Evolutionary conservation across 2,113 vertebrate genomes (phyloP).

Genomic region (Clinocottus analis): DNA sequence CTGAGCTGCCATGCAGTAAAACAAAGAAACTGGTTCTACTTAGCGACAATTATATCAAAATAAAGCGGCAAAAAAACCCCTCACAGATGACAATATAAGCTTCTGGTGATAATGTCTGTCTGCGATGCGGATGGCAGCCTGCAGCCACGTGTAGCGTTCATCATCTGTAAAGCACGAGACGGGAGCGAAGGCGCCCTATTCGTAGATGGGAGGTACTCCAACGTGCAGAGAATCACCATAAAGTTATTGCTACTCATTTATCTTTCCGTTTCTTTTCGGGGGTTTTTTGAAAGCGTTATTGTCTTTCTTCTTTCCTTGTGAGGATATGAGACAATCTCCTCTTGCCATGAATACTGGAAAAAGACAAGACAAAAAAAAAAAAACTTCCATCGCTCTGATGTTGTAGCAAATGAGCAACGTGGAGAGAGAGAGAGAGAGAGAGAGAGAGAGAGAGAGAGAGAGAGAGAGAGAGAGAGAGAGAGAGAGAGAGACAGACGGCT

Average conservation of each 20-base stretch:
- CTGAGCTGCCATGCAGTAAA: background rate
- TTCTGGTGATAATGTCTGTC: conserved; percentile 61
- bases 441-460: background rate
- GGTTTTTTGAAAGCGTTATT: conserved; percentile 34
- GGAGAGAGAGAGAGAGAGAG: background rate
- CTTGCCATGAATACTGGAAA: conserved; percentile 16
- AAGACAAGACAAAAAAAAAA: background rate
- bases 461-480: background rate
- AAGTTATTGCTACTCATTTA: conserved; percentile 64
- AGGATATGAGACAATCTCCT: conserved; percentile 46
- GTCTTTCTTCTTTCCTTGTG: conserved; percentile 40
- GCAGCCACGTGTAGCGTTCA: conserved; percentile 51
- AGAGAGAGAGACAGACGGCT: background rate
- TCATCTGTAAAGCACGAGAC: conserved; percentile 51
- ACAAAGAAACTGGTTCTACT: conserved; percentile 31
- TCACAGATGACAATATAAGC: conserved; percentile 38
- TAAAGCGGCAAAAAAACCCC: conserved; percentile 24
- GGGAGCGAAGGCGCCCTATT: conserved; percentile 27
- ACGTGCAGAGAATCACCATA: conserved; percentile 38
- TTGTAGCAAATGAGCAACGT: conserved; percentile 38
- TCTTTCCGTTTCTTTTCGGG: conserved; percentile 29
- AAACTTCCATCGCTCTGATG: conserved; percentile 33
- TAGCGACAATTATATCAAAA: conserved; percentile 52
- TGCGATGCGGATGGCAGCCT: conserved; percentile 61
- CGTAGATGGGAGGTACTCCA: conserved; percentile 31